Conservation (phyloP, 2,113 vertebrate species). For the Dermatemys mawii region DNA sequence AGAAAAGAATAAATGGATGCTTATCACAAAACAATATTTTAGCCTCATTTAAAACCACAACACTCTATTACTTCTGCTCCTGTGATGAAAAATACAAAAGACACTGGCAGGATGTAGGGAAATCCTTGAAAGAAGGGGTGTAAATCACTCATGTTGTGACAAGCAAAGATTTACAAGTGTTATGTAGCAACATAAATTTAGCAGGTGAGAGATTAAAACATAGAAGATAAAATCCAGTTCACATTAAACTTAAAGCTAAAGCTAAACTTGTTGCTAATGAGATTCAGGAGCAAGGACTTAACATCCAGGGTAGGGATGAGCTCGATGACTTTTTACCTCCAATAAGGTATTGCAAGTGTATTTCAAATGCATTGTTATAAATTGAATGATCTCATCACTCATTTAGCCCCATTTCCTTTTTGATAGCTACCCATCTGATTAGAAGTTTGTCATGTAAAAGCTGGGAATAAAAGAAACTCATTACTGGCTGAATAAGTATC, state of each 20-base stretch:
- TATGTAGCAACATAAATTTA: slow-evolving; percentile 23
- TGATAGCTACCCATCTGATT: neutral
- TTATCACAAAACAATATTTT: slow-evolving; percentile 26
- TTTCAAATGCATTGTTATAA: neutral
- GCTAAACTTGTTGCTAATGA: neutral
- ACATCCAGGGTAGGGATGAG: neutral
- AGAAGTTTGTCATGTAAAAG: neutral
- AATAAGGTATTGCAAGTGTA: neutral
- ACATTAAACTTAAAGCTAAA: neutral
- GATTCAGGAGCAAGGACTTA: neutral
- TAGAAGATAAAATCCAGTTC: neutral
- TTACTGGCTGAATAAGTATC: neutral
- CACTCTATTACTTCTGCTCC: slow-evolving; percentile 27
- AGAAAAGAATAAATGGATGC: slow-evolving; percentile 10
- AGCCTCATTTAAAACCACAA: slow-evolving; percentile 28
- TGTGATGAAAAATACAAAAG: slow-evolving; percentile 18
- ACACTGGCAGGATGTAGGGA: neutral
- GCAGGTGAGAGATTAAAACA: slow-evolving; percentile 42
- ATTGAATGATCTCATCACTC: slow-evolving; percentile 3
- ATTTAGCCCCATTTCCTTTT: slow-evolving; percentile 2
- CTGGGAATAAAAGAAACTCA: neutral
- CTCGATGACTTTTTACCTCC: neutral
- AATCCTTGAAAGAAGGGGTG: slow-evolving; percentile 29
- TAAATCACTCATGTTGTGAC: slow-evolving; percentile 29
- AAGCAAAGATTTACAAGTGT: slow-evolving; percentile 22